phyloP scores from a whole-genome alignment of 2,113 vertebrate genomes.

The Podarcis cretensis region DNA sequence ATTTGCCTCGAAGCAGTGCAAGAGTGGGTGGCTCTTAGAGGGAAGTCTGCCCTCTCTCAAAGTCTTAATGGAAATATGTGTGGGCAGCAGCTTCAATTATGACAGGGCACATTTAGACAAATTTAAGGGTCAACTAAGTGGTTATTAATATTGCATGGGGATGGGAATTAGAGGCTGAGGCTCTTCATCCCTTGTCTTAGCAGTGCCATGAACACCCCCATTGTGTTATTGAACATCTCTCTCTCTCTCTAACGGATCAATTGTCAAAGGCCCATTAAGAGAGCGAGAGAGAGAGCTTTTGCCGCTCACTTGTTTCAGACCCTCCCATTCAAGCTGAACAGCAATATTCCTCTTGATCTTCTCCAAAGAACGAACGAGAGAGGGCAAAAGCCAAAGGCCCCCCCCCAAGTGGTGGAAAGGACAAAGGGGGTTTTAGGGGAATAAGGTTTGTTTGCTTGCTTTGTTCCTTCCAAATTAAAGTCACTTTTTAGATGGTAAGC shows the following conservation, averaged over 20 bases:
- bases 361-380: slow-evolving; percentile 2
- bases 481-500: no score
- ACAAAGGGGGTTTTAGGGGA: slow-evolving; percentile 2
- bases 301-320: not conserved
- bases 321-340: slow-evolving; percentile 38
- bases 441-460: not conserved
- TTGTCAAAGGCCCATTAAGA: not conserved
- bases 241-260: not conserved
- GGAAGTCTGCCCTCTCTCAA: not conserved
- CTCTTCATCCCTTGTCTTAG: not conserved
- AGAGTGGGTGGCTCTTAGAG: slow-evolving; percentile 15
- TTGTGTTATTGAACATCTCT: not conserved
- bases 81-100: not conserved
- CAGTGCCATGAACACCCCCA: not conserved
- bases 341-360: not conserved
- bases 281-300: not conserved
- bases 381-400: not conserved
- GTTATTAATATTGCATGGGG: slow-evolving; percentile 15
- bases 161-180: slow-evolving; percentile 7
- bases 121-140: slow-evolving; percentile 18
- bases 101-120: not conserved
- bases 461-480: not conserved
- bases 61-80: not conserved
- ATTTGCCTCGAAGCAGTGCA: not conserved
- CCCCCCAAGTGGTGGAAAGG: not conserved